A percentile compares a stretch with the other conserved stretches of the same genome.
Conservation (phyloP, 2,888 invertebrate genomes). For the Ophioninae sp. region DNA sequence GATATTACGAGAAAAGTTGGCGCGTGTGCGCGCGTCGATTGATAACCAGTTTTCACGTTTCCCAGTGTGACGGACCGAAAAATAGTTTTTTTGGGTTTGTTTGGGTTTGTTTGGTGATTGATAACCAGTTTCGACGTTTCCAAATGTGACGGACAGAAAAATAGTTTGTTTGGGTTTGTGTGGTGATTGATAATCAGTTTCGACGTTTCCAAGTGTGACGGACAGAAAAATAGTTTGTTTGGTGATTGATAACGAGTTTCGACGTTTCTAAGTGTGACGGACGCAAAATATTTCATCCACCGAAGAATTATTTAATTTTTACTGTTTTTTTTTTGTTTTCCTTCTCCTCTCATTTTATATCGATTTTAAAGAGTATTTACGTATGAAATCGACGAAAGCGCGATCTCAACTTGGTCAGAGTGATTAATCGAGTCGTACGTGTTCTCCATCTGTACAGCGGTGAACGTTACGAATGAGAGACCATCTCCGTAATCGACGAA, state of each 20-base stretch:
- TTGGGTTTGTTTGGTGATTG: no score
- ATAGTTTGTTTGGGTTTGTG: no score
- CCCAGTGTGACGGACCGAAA: conserved; percentile 14
- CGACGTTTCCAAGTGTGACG: conserved; percentile 1
- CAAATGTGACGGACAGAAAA: conserved; percentile 17
- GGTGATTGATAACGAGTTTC: conserved; percentile 40
- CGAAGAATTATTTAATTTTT: not conserved
- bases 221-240: no score
- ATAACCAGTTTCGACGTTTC: conserved; percentile 7
- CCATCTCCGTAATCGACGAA: conserved; percentile 59
- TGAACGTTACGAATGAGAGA: conserved; percentile 31
- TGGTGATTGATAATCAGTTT: conserved; percentile 41
- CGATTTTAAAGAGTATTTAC: conserved; percentile 23
- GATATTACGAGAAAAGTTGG: conserved; percentile 38
- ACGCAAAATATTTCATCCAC: not conserved
- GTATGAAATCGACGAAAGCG: conserved; percentile 11
- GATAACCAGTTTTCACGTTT: conserved; percentile 11
- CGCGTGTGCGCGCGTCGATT: conserved; percentile 32
- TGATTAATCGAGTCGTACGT: conserved; percentile 42
- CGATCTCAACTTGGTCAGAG: conserved; percentile 44
- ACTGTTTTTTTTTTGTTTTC: not conserved
- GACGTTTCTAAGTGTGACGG: conserved; percentile 4
- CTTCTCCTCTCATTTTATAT: not conserved
- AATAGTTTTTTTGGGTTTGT: no score
- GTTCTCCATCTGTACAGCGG: conserved; percentile 24